Base-by-base conservation (phyloP, 2,888 invertebrate species). In the Nemoura dubitans region DNA sequence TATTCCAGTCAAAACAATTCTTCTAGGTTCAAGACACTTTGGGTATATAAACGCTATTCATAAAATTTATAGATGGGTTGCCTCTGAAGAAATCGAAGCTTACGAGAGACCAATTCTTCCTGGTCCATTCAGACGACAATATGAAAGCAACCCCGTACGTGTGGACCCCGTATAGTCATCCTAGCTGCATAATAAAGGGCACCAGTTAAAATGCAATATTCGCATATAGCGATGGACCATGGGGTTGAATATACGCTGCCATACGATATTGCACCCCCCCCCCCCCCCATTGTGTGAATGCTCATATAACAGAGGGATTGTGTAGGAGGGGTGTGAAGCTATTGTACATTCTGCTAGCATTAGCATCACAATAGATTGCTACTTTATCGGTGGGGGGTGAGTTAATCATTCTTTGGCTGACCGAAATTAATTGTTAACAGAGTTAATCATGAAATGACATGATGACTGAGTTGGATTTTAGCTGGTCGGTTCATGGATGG, bases 201-300 rank as follows among this genome's bases (percentile, higher is more conserved):
- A 59, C 59, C 59, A 59, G 59, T 59, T 59, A 59, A 59, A 59
- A 59, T 59, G 59, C 59, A 59, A 59, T 59, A 59, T 59, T 59
- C 59, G 36, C 10, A 3, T 59, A 36, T 3, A 10, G 59, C 21
- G 59, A 36, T 21, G 6, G 16, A 59, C n/a, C n/a, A n/a, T n/a
- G n/a, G 21, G 59, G 59, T 16, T 16, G 2, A 16, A 59, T 21
- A 59, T 7, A 7, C 21, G 3, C 36, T 10, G 36, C 36, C 36
- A 21, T 59, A 59, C 21, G 59, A 59, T 59, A 59, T 59, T 59
- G 59, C 59, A 59, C 2, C 21, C 14, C 59, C 10, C 59, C 59
- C 59, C 59, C 59, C 59, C 59, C 59, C 10, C 21, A 16, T 7
- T 59, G 59, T 21, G 59, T 16, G 59, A 59, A 59, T 59, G 14